A percentile compares a stretch with the other conserved stretches of the same genome.
These are phyloP conservation scores for Eciton burchellii DNA, from an alignment of 1,140 invertebrate species.

Conservation along the genomic window DNA sequence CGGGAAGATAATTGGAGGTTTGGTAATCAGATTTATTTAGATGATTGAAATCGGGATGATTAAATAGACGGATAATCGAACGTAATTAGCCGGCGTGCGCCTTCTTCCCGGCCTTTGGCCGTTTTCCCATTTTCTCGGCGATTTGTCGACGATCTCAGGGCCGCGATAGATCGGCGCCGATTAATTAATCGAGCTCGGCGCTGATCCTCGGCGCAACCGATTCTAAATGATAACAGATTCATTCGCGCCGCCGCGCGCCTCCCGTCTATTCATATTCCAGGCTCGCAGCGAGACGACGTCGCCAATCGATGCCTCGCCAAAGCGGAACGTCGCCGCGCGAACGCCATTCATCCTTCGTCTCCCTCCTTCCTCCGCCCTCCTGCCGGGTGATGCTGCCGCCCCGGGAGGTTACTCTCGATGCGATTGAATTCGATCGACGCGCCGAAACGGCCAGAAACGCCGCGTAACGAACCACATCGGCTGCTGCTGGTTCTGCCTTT, in stretches of 20 bases:
- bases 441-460: neutral
- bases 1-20: neutral
- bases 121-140: neutral
- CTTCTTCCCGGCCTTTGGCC: too few species aligned
- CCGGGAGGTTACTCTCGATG: slow-evolving; percentile 50
- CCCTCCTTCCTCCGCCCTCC: too few species aligned
- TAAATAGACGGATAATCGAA: too few species aligned
- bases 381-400: slow-evolving; percentile 42
- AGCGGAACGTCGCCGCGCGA: slow-evolving; percentile 12
- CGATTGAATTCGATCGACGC: slow-evolving; percentile 26
- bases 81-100: neutral
- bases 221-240: slow-evolving; percentile 9
- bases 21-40: too few species aligned
- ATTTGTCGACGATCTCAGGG: neutral
- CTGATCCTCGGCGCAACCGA: slow-evolving; percentile 3
- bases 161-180: neutral
- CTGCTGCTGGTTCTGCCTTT: slow-evolving; percentile 12
- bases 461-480: neutral
- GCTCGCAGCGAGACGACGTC: neutral
- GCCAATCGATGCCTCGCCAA: slow-evolving; percentile 14
- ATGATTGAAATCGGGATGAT: too few species aligned
- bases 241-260: neutral
- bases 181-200: slow-evolving; percentile 17
- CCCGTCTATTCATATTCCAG: slow-evolving; percentile 14
- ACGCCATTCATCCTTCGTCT: slow-evolving; percentile 33